Conservation (phyloP, 2,113 vertebrate species). For the Labeo catla region DNA sequence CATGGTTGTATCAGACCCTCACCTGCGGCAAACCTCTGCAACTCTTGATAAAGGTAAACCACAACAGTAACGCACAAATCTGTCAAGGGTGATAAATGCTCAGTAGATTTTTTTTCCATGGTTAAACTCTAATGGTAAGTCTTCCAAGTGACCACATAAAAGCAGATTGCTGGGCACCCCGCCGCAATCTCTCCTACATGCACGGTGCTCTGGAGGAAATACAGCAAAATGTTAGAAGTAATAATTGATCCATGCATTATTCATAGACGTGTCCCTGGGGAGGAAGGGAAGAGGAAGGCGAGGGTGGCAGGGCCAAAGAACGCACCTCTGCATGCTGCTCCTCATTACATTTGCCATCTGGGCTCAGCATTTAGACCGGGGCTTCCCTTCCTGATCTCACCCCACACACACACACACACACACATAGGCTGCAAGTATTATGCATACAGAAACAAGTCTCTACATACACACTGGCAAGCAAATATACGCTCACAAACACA, state of each 20-base stretch:
- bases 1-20: not conserved
- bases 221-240: conserved; percentile 47
- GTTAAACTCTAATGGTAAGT: not conserved
- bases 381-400: conserved; percentile 45
- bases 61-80: conserved; percentile 1
- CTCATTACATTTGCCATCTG: conserved; percentile 53
- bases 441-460: not conserved
- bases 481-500: not conserved
- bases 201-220: conserved; percentile 36
- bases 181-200: not conserved
- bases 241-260: conserved; percentile 59
- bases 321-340: conserved; percentile 38
- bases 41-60: conserved; percentile 32
- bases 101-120: not conserved
- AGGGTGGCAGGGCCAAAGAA: conserved; percentile 29
- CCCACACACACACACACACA: conserved; percentile 15
- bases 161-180: not conserved
- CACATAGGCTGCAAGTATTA: not conserved
- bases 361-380: conserved; percentile 34
- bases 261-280: conserved; percentile 33
- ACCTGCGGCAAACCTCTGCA: conserved; percentile 25
- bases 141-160: conserved; percentile 44
- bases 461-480: conserved; percentile 37
- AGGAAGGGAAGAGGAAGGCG: conserved; percentile 11
- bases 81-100: conserved; percentile 38